Percentiles rank a stretch among this genome's conserved stretches.
Conservation (phyloP, 2,888 invertebrate genomes). For the Hesperia comma region DNA sequence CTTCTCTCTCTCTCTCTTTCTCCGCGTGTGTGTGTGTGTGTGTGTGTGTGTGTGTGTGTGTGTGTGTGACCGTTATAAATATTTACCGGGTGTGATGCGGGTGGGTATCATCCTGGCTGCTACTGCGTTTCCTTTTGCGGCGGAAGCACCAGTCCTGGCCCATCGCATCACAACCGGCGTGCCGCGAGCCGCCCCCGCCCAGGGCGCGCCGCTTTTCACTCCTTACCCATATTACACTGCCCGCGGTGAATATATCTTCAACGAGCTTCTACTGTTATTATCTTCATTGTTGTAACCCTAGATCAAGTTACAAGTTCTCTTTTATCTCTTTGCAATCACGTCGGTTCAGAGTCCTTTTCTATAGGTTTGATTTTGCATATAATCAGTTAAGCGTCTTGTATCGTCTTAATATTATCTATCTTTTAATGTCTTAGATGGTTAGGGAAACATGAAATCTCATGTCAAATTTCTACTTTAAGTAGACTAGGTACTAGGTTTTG, state of each 20-base stretch:
- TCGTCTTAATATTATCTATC: background rate
- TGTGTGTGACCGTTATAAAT: background rate
- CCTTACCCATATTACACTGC: constrained; percentile 20
- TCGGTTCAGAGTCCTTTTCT: too few species aligned
- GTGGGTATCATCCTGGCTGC: constrained; percentile 85
- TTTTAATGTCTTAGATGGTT: background rate
- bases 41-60: too few species aligned
- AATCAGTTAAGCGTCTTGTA: too few species aligned
- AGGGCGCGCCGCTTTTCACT: constrained; percentile 66
- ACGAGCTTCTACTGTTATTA: background rate
- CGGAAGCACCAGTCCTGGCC: constrained; percentile 91
- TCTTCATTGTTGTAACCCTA: background rate
- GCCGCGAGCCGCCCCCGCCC: constrained; percentile 82
- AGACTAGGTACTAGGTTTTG: constrained; percentile 14
- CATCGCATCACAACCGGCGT: constrained; percentile 85
- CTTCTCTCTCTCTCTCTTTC: too few species aligned
- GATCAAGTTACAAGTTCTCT: too few species aligned
- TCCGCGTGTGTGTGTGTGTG: too few species aligned
- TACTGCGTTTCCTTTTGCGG: constrained; percentile 88
- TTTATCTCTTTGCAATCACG: too few species aligned
- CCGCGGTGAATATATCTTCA: constrained; percentile 7
- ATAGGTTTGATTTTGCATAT: too few species aligned
- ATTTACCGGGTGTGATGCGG: constrained; percentile 84
- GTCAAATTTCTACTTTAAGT: background rate
- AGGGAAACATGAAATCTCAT: background rate